Evolutionary conservation across 1,140 invertebrate genomes (phyloP), one percentile per base, ranked within the genome.

Genomic region (Chlorops oryzae): DNA sequence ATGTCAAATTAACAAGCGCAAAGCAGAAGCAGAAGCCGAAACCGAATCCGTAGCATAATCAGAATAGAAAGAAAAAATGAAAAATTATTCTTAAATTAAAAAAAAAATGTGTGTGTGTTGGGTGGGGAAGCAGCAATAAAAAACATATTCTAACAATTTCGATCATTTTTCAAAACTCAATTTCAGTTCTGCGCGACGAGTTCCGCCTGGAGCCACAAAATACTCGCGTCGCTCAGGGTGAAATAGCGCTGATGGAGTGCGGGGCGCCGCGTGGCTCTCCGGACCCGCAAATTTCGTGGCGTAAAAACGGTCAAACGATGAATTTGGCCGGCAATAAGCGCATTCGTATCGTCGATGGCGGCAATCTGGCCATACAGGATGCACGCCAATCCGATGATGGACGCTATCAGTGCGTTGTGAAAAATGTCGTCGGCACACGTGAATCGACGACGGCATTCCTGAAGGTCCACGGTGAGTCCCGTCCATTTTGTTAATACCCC

Each of bases 241-340:
- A 92, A 55, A 85, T 84, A 50, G 86, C 87, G 1, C 76, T 88
- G 35, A 74, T 95, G 62, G 87, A 92, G 74, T 95, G 92, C 72
- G 80, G 82, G 2, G 87, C 90, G 17, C 91, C 90, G 5, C 78
- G 81, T 57, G 91, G 91, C n/a, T 83, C 84, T 50, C 91, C 92
- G 0, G 87, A 91, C 64, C 90, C 91, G 2, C 78, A 77, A 34
- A 82, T 92, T 15, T 79, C 77, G 24, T 92, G 90, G 90, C 80
- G 84, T 61, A 91, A 89, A 72, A 88, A 92, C 67, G 86, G 86
- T 20, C 81, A 88, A 65, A 77, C 80, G n/a, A 63, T 89, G 51
- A 83, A 85, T 59, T 75, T 87, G 46, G 43, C 39, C 24, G 63
- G 56, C 5, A 72, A 72, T 50, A 72, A 72, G 51, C 58, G 88